phyloP scores from a whole-genome alignment of 2,797 vertebrate species.

The Martes flavigula region DNA sequence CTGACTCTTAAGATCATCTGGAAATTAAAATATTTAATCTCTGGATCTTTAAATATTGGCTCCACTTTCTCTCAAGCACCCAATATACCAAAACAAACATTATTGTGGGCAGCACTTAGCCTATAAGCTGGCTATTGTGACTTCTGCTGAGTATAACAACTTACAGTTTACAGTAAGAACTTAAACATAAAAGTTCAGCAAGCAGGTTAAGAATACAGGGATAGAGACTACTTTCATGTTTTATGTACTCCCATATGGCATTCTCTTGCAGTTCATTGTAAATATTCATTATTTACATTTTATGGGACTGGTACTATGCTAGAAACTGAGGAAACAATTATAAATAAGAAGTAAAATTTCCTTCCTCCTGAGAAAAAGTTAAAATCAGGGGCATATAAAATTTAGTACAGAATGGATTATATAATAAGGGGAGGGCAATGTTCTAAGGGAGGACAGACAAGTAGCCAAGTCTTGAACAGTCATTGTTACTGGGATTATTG shows the following conservation, averaged over 20 bases:
- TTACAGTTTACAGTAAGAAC: slow-evolving; percentile 49
- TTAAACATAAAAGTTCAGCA: slow-evolving; percentile 41
- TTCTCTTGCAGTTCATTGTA: slow-evolving; percentile 57
- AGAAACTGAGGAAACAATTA: slow-evolving; percentile 5
- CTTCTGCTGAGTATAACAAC: slow-evolving; percentile 42
- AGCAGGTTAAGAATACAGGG: slow-evolving; percentile 60
- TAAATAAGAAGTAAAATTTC: slow-evolving; percentile 39
- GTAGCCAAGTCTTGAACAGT: not conserved
- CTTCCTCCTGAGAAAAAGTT: not conserved
- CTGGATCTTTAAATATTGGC: slow-evolving; percentile 29
- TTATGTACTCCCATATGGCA: slow-evolving; percentile 62
- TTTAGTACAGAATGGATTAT: not conserved
- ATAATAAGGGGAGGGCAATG: not conserved
- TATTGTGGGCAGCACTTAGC: slow-evolving; percentile 13
- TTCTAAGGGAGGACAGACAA: not conserved
- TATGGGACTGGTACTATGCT: slow-evolving; percentile 34
- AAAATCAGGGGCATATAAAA: not conserved
- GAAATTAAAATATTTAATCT: slow-evolving; percentile 29
- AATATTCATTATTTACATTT: slow-evolving; percentile 65
- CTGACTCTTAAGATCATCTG: slow-evolving; percentile 1
- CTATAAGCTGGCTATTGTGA: slow-evolving; percentile 36
- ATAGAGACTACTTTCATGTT: slow-evolving; percentile 46
- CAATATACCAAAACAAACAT: slow-evolving; percentile 23
- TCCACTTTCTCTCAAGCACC: slow-evolving; percentile 1
- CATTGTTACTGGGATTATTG: not conserved